Percentiles rank a stretch among this genome's conserved stretches.
Evolutionary conservation across 2,797 vertebrate species (phyloP).

Genomic region (Heterohyrax brucei): DNA sequence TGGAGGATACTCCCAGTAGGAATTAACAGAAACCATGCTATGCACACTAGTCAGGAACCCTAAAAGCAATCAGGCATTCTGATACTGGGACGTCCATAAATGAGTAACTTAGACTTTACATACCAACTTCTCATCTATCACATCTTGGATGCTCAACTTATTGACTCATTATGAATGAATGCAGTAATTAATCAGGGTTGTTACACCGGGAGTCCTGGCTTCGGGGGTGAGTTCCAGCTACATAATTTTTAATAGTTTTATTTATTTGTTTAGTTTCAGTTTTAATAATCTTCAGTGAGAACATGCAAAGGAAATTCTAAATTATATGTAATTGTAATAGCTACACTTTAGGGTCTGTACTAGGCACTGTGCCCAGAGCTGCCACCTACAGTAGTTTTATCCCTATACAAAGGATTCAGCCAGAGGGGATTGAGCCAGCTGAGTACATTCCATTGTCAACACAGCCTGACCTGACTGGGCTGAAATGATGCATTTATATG

Average conservation of each 20-base stretch:
- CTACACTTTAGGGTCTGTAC: neutral
- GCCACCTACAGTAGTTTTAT: accelerated
- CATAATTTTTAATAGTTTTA: neutral
- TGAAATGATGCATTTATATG: neutral
- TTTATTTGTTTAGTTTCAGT: neutral
- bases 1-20: too few relatives aligned
- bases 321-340: neutral
- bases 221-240: neutral
- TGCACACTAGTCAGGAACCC: neutral
- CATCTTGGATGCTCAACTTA: neutral
- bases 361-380: neutral
- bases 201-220: neutral
- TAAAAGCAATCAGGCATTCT: neutral
- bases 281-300: neutral
- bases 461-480: neutral
- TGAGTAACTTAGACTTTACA: neutral
- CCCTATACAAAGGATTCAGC: accelerated
- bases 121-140: neutral
- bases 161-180: neutral
- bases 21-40: neutral
- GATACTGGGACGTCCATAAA: neutral
- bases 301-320: neutral
- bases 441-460: too few relatives aligned
- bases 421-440: accelerated
- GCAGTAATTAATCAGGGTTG: neutral